Conservation (phyloP, 2,797 vertebrate genomes). For the Craterocephalus amniculus region DNA sequence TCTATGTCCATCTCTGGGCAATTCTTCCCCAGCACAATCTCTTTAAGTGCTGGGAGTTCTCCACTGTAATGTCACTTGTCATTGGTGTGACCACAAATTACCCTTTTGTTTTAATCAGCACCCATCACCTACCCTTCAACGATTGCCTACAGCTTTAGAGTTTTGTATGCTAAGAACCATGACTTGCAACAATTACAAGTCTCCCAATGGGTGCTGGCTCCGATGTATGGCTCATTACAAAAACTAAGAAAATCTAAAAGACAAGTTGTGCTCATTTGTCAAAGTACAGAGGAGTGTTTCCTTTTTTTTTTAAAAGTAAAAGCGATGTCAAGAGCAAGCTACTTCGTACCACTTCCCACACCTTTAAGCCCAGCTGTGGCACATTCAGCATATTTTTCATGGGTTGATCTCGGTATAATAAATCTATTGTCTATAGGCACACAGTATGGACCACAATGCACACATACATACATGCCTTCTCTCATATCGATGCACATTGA, state of each 20-base stretch:
- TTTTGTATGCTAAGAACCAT: neutral
- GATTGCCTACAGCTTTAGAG: conserved; percentile 23
- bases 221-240: conserved; percentile 39
- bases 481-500: conserved; percentile 40
- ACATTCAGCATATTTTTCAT: conserved; percentile 64
- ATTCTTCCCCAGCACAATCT: conserved; percentile 65
- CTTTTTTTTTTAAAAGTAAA: conserved; percentile 29
- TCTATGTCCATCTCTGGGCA: conserved; percentile 51
- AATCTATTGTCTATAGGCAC: conserved; percentile 54
- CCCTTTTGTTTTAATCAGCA: conserved; percentile 70
- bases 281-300: conserved; percentile 47
- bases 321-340: conserved; percentile 35
- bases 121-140: conserved; percentile 35
- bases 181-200: neutral
- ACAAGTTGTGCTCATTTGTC: conserved; percentile 60
- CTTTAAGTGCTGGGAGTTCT: conserved; percentile 71
- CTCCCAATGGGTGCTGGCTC: conserved; percentile 16
- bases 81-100: conserved; percentile 73
- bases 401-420: conserved; percentile 62
- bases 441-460: conserved; percentile 25
- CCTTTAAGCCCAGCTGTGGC: conserved; percentile 49
- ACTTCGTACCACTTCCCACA: conserved; percentile 39
- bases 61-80: conserved; percentile 73
- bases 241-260: conserved; percentile 51
- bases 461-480: conserved; percentile 37